Conservation (phyloP, 2,888 invertebrate species). For the Philhelius pedissequus region DNA sequence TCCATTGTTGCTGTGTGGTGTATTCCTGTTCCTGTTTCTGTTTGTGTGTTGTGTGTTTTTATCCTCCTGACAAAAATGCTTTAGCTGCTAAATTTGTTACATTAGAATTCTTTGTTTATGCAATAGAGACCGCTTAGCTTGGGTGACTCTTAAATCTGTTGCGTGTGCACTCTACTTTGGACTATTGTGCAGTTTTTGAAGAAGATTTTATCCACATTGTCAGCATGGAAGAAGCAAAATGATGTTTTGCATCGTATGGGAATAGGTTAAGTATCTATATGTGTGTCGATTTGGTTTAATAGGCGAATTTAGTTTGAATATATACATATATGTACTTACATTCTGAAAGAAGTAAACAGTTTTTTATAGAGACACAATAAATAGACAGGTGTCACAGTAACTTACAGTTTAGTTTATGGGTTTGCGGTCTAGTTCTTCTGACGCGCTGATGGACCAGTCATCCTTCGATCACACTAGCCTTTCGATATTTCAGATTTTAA, state of each 20-base stretch:
- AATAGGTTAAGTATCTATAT: background rate
- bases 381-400: too few relatives aligned
- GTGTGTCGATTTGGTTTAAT: background rate
- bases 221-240: background rate
- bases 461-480: too few relatives aligned
- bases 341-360: background rate
- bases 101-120: slow-evolving; percentile 43
- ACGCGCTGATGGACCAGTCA: too few relatives aligned
- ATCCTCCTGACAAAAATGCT: slow-evolving; percentile 27
- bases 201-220: background rate
- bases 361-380: too few relatives aligned
- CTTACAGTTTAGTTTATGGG: too few relatives aligned
- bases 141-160: slow-evolving; percentile 44
- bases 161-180: slow-evolving; percentile 7
- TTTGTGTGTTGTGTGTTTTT: background rate
- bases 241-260: background rate
- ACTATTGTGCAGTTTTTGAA: slow-evolving; percentile 17
- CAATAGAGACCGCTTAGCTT: slow-evolving; percentile 36
- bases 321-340: too few relatives aligned
- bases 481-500: too few relatives aligned
- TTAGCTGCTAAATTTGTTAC: slow-evolving; percentile 27
- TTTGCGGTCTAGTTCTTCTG: too few relatives aligned
- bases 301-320: background rate
- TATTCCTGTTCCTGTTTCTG: slow-evolving; percentile 42
- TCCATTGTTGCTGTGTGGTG: slow-evolving; percentile 24